Evolutionary conservation across 1,140 invertebrate species (phyloP).

Genomic region (Drosophila elegans): DNA sequence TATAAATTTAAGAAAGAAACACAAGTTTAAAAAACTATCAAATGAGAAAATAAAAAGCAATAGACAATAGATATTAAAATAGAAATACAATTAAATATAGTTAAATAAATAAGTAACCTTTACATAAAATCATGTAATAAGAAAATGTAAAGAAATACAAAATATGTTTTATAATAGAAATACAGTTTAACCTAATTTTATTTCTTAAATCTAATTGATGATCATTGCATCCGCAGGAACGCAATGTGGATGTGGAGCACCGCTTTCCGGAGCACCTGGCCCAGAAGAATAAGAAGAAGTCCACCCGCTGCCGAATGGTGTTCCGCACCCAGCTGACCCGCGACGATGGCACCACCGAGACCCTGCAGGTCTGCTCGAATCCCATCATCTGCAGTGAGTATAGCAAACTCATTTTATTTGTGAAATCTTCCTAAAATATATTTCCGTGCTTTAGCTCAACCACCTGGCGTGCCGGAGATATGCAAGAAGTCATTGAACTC

Average conservation of each 20-base stretch:
- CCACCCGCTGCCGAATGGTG: slow-evolving; percentile 97
- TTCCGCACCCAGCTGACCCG: slow-evolving; percentile 93
- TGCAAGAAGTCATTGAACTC: slow-evolving; percentile 95
- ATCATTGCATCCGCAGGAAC: slow-evolving; percentile 89
- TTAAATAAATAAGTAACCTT: too few relatives aligned
- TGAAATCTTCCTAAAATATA: neutral
- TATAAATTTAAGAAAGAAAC: too few relatives aligned
- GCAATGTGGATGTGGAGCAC: slow-evolving; percentile 98
- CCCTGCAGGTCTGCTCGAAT: slow-evolving; percentile 96
- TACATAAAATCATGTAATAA: too few relatives aligned
- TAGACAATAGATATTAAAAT: too few relatives aligned
- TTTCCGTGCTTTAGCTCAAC: slow-evolving; percentile 90
- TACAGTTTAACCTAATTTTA: neutral
- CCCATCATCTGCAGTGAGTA: slow-evolving; percentile 98
- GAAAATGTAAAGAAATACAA: too few relatives aligned
- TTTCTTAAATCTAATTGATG: neutral
- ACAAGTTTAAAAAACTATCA: too few relatives aligned
- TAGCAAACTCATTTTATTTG: neutral
- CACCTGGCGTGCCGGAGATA: slow-evolving; percentile 97
- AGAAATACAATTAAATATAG: too few relatives aligned
- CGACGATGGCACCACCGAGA: slow-evolving; percentile 90
- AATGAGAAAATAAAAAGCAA: too few relatives aligned
- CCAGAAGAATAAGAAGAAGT: slow-evolving; percentile 95
- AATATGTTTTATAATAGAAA: too few relatives aligned
- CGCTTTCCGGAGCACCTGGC: slow-evolving; percentile 92